Evolutionary conservation across 1,140 invertebrate genomes (phyloP).

Genomic region (Trachelipus rathkii): DNA sequence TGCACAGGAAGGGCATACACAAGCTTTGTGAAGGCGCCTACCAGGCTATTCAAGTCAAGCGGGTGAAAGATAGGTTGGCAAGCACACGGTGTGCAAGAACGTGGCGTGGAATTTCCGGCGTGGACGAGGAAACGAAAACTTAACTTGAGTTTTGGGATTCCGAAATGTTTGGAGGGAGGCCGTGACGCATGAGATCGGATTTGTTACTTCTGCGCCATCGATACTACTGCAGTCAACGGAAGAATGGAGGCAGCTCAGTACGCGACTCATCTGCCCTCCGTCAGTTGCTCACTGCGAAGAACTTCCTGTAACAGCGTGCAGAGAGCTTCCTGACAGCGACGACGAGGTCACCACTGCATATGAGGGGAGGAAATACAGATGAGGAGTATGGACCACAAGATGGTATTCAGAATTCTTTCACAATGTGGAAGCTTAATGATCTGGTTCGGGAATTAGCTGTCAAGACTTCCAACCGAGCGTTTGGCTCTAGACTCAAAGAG

Average conservation of each 20-base stretch:
- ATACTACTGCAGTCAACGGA: neutral
- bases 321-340: constrained; percentile 19
- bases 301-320: constrained; percentile 24
- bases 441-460: neutral
- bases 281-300: constrained; percentile 14
- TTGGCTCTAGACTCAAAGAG: constrained; percentile 17
- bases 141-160: constrained; percentile 29
- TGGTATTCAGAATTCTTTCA: neutral
- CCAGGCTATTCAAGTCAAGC: constrained; percentile 34
- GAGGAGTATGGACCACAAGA: neutral
- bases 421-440: too few species aligned
- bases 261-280: neutral
- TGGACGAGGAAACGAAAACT: constrained; percentile 30
- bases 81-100: constrained; percentile 31
- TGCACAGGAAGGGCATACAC: constrained; percentile 25
- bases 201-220: constrained; percentile 21
- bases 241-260: neutral
- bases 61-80: constrained; percentile 40
- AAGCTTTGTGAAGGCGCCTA: constrained; percentile 29
- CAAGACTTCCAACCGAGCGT: constrained; percentile 6
- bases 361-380: neutral
- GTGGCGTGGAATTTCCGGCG: constrained; percentile 22
- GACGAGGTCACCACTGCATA: constrained; percentile 10
- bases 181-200: neutral
- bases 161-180: constrained; percentile 22